Base-by-base conservation (phyloP, 1,140 invertebrate genomes). In the Calliphora vicina region DNA sequence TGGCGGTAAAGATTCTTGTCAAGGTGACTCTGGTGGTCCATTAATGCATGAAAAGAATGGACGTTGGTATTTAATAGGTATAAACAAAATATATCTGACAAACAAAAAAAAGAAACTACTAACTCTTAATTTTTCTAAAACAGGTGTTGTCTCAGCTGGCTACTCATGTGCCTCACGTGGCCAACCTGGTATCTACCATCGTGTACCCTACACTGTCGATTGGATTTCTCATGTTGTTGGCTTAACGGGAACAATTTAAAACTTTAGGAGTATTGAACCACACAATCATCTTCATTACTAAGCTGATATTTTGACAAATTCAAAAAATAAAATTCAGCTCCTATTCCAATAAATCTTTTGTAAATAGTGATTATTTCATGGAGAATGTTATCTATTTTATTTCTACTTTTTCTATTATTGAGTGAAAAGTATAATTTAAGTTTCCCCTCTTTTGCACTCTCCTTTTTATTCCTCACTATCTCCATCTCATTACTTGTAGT, bases 151-250 rank as follows among this genome's bases (percentile, higher is more conserved):
- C 1, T 98, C 96, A 12, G 97, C 97, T 5, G 97, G 97, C 8
- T 98, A 98, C 90, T 97, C 96, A 0, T 98, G 97, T 87, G 97
- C 97, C 0, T 96, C 97, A 87, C 93, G 95, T 15, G 96, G 97
- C 1, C 96, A 98, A 89, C 97, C 97, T 0, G 97, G 97, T 35
- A 98, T 98, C 84, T 98, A 98, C 91, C 97, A 98, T 91, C 93
- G 97, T 85, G 97, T 98, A 2, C 96, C 97, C 1, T 96, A 97
- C 90, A 98, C 97, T 1, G 97, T 97, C 6, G 97, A 98, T 88
- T 98, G 97, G 97, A 97, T 98, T 87, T 93, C 92, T 84, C 92
- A 93, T 82, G 92, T 93, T 13, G 92, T 92, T 2, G 92, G 92
- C 1, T 85, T 92, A 13, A 90, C 89, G 73, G 83, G 86, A 82